Conservation (phyloP, 2,888 invertebrate species). For the Lithophane semibrunnea region DNA sequence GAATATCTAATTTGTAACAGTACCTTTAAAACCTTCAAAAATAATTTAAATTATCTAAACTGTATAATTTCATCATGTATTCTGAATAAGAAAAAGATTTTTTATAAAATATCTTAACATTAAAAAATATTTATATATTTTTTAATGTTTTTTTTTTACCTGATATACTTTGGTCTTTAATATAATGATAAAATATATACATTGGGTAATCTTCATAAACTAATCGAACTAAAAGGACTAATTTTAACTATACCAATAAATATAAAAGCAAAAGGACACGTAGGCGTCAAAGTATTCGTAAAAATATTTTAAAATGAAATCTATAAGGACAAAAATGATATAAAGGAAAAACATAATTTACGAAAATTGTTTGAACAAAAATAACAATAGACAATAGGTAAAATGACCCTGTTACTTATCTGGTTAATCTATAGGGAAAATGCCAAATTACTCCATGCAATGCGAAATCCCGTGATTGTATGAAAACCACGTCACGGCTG, state of each 20-base stretch:
- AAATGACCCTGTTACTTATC: slow-evolving; percentile 24
- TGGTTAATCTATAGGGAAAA: slow-evolving; percentile 54
- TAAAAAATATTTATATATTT: not conserved
- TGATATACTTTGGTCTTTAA: too few species aligned
- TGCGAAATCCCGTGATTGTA: slow-evolving; percentile 49
- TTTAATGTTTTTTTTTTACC: too few species aligned
- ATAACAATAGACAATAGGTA: slow-evolving; percentile 17
- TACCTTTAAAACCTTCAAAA: slow-evolving; percentile 10
- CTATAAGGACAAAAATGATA: too few species aligned
- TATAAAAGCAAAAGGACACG: too few species aligned
- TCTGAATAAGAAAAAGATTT: not conserved
- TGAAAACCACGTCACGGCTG: slow-evolving; percentile 35
- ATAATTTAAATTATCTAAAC: not conserved
- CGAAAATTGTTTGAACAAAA: slow-evolving; percentile 13
- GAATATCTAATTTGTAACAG: not conserved
- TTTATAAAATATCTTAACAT: not conserved
- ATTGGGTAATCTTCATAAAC: too few species aligned
- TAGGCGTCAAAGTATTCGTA: too few species aligned
- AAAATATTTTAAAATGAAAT: too few species aligned
- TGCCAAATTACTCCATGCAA: slow-evolving; percentile 39
- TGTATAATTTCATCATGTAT: not conserved
- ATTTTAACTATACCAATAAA: too few species aligned
- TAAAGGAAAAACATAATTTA: not conserved
- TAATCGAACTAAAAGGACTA: too few species aligned
- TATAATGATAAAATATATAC: too few species aligned